Percentiles rank a stretch among this genome's conserved stretches.
Conservation (phyloP, 1,140 invertebrate species). For the Goniozus legneri region DNA sequence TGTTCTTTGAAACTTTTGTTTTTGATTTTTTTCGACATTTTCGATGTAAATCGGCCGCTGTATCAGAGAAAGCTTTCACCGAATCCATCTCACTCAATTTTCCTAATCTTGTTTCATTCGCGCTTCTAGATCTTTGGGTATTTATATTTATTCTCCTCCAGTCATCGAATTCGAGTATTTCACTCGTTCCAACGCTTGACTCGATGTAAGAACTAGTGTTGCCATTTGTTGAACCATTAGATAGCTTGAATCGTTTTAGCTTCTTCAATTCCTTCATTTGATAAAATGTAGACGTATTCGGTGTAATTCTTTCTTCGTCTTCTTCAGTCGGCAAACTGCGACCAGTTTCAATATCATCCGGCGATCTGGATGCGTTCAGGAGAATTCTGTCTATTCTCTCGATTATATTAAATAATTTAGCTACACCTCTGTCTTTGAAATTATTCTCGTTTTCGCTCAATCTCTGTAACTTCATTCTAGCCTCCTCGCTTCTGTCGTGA, state of each 20-base stretch:
- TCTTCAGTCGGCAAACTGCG: neutral
- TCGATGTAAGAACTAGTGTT: neutral
- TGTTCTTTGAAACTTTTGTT: neutral
- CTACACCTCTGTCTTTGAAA: constrained; percentile 34
- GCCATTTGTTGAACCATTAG: neutral
- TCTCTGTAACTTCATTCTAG: constrained; percentile 23
- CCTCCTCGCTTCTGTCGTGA: constrained; percentile 15
- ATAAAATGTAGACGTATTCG: constrained; percentile 3
- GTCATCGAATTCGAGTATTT: neutral
- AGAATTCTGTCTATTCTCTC: constrained; percentile 49
- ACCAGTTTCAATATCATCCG: constrained; percentile 34
- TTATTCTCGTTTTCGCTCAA: constrained; percentile 31
- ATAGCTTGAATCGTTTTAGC: neutral
- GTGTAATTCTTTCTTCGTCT: constrained; percentile 11
- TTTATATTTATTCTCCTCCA: neutral
- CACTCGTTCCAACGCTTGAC: neutral
- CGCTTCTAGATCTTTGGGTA: constrained; percentile 18
- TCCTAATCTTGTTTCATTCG: constrained; percentile 7
- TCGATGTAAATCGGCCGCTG: constrained; percentile 9
- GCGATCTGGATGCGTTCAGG: constrained; percentile 37
- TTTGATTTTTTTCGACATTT: constrained; percentile 6
- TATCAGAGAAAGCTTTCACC: constrained; percentile 26
- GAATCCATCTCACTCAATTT: constrained; percentile 14
- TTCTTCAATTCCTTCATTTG: constrained; percentile 10
- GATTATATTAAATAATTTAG: constrained; percentile 42